Evolutionary conservation across 2,797 vertebrate genomes (phyloP).

Genomic region (Lepidocolaptes lacrymiger): DNA sequence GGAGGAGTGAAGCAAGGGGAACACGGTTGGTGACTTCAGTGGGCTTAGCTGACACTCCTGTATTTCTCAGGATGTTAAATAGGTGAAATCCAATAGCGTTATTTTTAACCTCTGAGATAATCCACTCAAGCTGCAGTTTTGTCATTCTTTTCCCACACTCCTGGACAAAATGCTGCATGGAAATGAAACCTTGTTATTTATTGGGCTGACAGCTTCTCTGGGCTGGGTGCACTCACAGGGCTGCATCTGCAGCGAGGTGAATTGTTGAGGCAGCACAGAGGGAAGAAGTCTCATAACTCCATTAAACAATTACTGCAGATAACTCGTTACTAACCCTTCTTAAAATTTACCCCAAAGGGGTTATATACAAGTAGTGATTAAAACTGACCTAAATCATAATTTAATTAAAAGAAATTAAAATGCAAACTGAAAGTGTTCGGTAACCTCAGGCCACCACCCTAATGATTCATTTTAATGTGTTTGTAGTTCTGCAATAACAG

Average conservation of each 20-base stretch:
- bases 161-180: neutral
- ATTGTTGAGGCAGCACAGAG: neutral
- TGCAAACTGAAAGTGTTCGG: slow-evolving; percentile 13
- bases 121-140: neutral
- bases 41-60: neutral
- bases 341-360: slow-evolving; percentile 45
- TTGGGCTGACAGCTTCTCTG: neutral
- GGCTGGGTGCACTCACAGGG: neutral
- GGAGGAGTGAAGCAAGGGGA: neutral
- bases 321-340: slow-evolving; percentile 38
- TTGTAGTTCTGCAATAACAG: slow-evolving; percentile 9
- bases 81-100: neutral
- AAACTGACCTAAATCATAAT: slow-evolving; percentile 69
- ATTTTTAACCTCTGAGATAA: slow-evolving; percentile 37
- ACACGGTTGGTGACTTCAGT: neutral
- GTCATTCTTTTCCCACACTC: neutral
- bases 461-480: slow-evolving; percentile 54
- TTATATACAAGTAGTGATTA: slow-evolving; percentile 60
- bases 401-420: slow-evolving; percentile 72
- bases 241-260: neutral
- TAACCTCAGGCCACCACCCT: slow-evolving; percentile 51
- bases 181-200: slow-evolving; percentile 21
- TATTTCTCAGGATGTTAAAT: neutral
- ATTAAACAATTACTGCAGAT: slow-evolving; percentile 33
- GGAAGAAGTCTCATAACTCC: neutral